Evolutionary conservation across 2,888 invertebrate species (phyloP).

Genomic region (Polylopha cassiicola): DNA sequence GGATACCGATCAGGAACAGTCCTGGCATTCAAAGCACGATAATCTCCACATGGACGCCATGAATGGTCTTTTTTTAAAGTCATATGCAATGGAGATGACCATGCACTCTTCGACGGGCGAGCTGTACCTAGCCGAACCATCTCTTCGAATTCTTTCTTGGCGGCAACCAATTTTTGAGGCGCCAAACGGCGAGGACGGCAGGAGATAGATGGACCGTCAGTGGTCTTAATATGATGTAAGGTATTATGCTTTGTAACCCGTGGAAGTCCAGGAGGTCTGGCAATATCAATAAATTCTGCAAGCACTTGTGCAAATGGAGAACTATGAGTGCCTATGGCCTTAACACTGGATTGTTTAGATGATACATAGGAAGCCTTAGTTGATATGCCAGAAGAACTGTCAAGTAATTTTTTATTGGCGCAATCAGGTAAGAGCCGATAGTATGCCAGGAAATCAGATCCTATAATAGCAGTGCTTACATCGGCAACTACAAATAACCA

Average conservation of each 20-base stretch:
- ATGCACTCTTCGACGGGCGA: background rate
- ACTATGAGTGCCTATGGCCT: background rate
- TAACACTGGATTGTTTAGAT: conserved; percentile 13
- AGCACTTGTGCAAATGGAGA: background rate
- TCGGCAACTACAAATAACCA: conserved; percentile 23
- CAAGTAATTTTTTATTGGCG: conserved; percentile 3
- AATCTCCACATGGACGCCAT: conserved; percentile 2
- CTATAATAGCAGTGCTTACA: conserved; percentile 18
- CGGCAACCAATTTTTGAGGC: background rate
- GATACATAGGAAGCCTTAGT: conserved; percentile 1
- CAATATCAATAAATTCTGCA: background rate
- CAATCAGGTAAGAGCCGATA: conserved; percentile 23
- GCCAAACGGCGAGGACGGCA: background rate
- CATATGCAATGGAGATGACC: background rate
- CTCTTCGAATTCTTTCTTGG: background rate
- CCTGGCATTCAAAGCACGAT: background rate
- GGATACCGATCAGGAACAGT: background rate
- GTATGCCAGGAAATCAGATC: conserved; percentile 19
- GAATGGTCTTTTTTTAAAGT: background rate
- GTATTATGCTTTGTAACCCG: background rate
- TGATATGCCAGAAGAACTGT: conserved; percentile 11
- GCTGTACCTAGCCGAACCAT: background rate
- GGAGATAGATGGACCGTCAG: background rate
- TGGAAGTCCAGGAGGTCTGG: background rate
- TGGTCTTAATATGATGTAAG: background rate